Base-by-base conservation (phyloP, 2,888 invertebrate genomes). In the Mesochorus sp. region DNA sequence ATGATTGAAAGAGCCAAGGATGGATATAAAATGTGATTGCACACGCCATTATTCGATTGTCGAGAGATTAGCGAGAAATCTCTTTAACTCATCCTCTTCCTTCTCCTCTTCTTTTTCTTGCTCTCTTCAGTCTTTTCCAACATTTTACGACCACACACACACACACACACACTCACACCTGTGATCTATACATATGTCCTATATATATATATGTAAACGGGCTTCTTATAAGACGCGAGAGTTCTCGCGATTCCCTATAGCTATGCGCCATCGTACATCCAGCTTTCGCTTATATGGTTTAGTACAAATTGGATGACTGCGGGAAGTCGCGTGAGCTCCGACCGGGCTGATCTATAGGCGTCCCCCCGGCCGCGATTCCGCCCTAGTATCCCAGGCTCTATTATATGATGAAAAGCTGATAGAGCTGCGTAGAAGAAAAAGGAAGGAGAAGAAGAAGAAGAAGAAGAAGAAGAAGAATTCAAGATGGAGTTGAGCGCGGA, bases 241-340 rank as follows among this genome's bases (percentile, higher is more conserved):
- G 47, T 24, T 24, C 10, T 44, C 17, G 34, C 39, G 68, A 44
- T 44, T 53, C 12, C 3, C 3, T 28, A 55, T 47, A 47, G 14
- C 28, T 44, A 44, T 39, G 19, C 21, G 21, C 17, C 14, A 21
- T 37, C 5, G n/a, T 39, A 10, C 21, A 6, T 28, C 28, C 14
- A 66, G 26, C 37, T 49, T 49, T 59, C 49, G 66, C 59, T 64
- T 51, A 66, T 66, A 73, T 19, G 53, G 53, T 68, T 68, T 47
- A 68, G 68, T 55, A 42, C 59, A 71, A 74, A 79, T 79, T 75
- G 70, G 73, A 74, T 75, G 74, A 78, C 68, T 66, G 71, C 47
- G 70, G 59, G 71, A 74, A 71, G 71, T 79, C 74, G 53, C 59
- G 61, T 24, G 53, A 67, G 51, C 31, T n/a, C 42, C n/a, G 24